Conservation (phyloP, 2,797 vertebrate genomes). For the Trematomus bernacchii region DNA sequence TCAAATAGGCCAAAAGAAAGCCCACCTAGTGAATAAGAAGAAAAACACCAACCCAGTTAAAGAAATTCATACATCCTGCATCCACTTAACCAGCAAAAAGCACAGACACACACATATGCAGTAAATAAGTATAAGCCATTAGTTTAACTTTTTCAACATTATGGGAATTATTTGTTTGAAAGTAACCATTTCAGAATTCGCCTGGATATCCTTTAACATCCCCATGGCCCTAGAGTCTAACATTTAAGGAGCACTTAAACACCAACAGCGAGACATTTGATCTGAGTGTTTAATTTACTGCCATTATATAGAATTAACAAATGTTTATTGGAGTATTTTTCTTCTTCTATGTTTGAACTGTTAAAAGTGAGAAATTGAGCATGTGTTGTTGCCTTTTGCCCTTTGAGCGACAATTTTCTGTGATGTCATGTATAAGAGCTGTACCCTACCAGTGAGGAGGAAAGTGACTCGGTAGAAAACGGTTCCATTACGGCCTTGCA, state of each 20-base stretch:
- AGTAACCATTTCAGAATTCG: not conserved
- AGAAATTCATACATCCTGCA: slow-evolving; percentile 22
- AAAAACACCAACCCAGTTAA: not conserved
- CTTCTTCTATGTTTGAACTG: not conserved
- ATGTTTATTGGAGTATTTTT: not conserved
- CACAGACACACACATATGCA: slow-evolving; percentile 1
- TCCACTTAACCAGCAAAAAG: slow-evolving; percentile 8
- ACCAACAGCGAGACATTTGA: not conserved
- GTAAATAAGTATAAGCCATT: not conserved
- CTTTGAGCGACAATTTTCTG: not conserved
- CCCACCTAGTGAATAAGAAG: not conserved
- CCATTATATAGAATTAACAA: not conserved
- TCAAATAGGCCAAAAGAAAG: not conserved
- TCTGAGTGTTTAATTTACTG: not conserved
- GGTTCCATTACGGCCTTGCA: slow-evolving; percentile 65
- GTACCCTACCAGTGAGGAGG: slow-evolving; percentile 72
- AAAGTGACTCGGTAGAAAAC: slow-evolving; percentile 74
- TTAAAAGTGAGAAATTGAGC: not conserved
- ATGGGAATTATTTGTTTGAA: not conserved
- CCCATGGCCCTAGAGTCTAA: not conserved
- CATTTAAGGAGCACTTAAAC: not conserved
- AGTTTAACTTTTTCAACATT: not conserved
- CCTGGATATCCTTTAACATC: not conserved
- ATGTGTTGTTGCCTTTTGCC: not conserved
- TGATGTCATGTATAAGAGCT: not conserved